These are phyloP conservation scores for Danaus chrysippus DNA, from an alignment of 2,888 invertebrate genomes.

Conservation along the genomic window DNA sequence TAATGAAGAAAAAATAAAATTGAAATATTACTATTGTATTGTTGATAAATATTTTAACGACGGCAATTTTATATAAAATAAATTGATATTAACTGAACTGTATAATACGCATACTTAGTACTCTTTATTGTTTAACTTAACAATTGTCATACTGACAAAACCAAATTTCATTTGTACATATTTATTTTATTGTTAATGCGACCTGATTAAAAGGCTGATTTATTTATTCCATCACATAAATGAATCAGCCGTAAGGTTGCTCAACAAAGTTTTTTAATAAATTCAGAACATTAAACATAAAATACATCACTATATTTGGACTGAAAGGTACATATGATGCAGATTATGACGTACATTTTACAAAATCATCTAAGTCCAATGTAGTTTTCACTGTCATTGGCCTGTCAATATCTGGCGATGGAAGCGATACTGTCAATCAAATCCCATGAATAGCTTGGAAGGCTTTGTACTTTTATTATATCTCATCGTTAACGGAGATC, in stretches of 20 bases:
- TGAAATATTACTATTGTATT: no score
- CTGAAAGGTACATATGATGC: neutral
- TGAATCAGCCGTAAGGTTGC: neutral
- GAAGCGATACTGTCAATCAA: constrained; percentile 26
- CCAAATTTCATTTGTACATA: neutral
- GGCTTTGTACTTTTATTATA: constrained; percentile 24
- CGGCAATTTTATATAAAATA: no score
- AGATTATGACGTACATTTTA: neutral
- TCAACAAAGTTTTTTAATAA: no score
- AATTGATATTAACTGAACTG: no score
- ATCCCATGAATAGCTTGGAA: constrained; percentile 25
- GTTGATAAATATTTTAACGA: no score
- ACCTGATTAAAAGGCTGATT: neutral
- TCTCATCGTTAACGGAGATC: constrained; percentile 24
- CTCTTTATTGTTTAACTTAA: constrained; percentile 16
- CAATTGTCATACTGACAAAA: constrained; percentile 18
- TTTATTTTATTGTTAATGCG: constrained; percentile 3
- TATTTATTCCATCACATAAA: neutral
- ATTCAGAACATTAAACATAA: no score
- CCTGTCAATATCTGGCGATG: constrained; percentile 27
- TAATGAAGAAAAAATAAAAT: no score
- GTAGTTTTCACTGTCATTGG: neutral
- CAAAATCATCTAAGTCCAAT: neutral
- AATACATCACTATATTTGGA: neutral
- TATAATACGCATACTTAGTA: neutral